Base-by-base conservation (phyloP, 2,888 invertebrate species). In the Epinotia brunnichana region DNA sequence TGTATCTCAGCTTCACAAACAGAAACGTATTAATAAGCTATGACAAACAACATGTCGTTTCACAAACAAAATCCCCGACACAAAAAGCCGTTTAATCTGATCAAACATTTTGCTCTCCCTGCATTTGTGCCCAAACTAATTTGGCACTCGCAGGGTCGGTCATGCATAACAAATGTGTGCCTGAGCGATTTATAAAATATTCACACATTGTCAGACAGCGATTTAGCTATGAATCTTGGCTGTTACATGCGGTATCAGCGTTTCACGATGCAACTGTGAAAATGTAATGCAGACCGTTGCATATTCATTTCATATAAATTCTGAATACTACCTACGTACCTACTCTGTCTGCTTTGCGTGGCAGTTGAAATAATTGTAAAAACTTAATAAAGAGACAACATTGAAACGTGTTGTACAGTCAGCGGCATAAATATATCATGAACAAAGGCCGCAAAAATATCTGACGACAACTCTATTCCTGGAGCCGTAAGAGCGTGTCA, bases 121-220 rank as follows among this genome's bases (percentile, higher is more conserved):
- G 76, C 77, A 76, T 77, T 77, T 78, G 79, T 75, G 79, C 79
- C 78, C 76, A 83, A 86, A 86, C 86, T 89, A 87, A 88, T 89
- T 87, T 84, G 81, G 82, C 82, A 80, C 79, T 75, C 77, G 78
- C 81, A 79, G 76, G 77, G 78, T 79, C 81, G 75, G 78, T 80
- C 83, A 87, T 90, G 88, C 88, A 90, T 90, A 88, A 83, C 85
- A 85, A 83, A 90, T 87, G 82, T 78, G 76, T 71, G 82, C 79
- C 79, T 86, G 87, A 90, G 81, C 86, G 86, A 84, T 87, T 82
- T 83, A 90, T 91, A 86, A 90, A 90, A 90, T 90, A 90, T 90
- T 87, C 86, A 90, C 81, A 82, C 83, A 82, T 79, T 82, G 85
- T 83, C 83, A 87, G 83, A 85, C 83, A 82, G 84, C 82, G 84